These are phyloP conservation scores for Sialia sialis DNA, from an alignment of 2,113 vertebrate species.

Conservation along the genomic window DNA sequence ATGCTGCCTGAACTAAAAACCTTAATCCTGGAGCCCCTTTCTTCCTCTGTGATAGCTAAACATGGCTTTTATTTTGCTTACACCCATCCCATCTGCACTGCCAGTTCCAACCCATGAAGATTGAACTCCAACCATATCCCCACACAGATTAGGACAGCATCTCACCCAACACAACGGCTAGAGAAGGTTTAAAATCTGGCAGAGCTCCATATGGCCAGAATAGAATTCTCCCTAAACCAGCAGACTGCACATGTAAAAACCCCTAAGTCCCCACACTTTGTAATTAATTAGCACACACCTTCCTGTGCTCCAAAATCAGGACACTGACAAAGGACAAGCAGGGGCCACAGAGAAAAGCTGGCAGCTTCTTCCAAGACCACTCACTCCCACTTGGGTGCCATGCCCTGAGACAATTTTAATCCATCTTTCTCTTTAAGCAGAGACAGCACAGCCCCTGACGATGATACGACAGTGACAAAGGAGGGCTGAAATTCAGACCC, in stretches of 20 bases:
- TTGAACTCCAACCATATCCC: background rate
- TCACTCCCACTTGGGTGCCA: background rate
- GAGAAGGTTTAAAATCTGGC: background rate
- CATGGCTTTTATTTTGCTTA: background rate
- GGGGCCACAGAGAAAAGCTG: background rate
- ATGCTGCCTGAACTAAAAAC: conserved; percentile 6
- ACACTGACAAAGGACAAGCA: accelerated
- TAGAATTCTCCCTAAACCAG: background rate
- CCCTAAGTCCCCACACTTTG: background rate
- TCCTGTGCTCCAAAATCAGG: background rate
- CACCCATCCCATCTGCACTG: background rate
- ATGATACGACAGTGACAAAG: conserved; percentile 44
- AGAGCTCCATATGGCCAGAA: background rate
- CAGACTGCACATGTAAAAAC: background rate
- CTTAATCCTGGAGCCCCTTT: background rate
- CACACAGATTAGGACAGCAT: background rate
- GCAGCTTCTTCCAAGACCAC: background rate
- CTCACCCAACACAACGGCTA: background rate
- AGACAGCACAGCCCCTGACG: background rate
- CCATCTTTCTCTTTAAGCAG: conserved; percentile 23
- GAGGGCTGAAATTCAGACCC: conserved; percentile 51
- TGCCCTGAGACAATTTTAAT: background rate
- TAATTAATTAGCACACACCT: background rate
- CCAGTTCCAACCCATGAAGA: background rate
- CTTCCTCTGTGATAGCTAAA: background rate